phyloP scores from a whole-genome alignment of 1,140 invertebrate species.

The Melitaea cinxia region DNA sequence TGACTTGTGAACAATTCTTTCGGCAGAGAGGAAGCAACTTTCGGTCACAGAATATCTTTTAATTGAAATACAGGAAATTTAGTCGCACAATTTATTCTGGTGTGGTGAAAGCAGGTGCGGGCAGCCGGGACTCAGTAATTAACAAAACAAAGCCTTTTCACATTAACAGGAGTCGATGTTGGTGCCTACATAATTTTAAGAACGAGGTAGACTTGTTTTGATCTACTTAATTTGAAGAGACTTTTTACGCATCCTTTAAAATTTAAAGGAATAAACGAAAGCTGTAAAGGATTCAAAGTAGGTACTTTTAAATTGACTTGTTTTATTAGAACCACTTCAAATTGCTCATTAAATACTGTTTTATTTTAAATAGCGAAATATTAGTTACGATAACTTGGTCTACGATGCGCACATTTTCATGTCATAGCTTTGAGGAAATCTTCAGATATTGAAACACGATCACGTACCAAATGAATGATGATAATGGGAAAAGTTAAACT shows the following conservation, averaged over 20 bases:
- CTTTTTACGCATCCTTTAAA: not conserved
- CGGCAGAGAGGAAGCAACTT: slow-evolving; percentile 14
- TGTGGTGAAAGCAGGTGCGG: slow-evolving; percentile 55
- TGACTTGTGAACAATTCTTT: slow-evolving; percentile 11
- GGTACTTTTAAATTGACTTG: not conserved
- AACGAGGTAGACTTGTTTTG: slow-evolving; percentile 30
- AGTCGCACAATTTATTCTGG: slow-evolving; percentile 55
- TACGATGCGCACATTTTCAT: no score
- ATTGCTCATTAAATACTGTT: no score
- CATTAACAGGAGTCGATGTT: slow-evolving; percentile 56
- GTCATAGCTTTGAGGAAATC: no score
- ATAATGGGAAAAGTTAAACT: no score
- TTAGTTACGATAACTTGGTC: no score
- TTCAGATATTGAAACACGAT: no score
- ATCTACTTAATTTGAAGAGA: slow-evolving; percentile 1
- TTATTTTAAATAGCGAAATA: no score
- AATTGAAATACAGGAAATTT: slow-evolving; percentile 52
- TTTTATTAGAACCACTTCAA: no score
- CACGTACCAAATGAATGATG: no score
- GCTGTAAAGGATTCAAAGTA: not conserved
- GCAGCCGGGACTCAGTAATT: slow-evolving; percentile 51
- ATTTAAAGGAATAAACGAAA: not conserved
- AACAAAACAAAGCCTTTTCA: slow-evolving; percentile 65
- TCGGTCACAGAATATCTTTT: slow-evolving; percentile 21
- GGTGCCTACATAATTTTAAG: slow-evolving; percentile 55